A percentile compares a stretch with the other conserved stretches of the same genome.
Conservation (phyloP, 92 coral and sea anemone genomes). For the Porites divaricata region DNA sequence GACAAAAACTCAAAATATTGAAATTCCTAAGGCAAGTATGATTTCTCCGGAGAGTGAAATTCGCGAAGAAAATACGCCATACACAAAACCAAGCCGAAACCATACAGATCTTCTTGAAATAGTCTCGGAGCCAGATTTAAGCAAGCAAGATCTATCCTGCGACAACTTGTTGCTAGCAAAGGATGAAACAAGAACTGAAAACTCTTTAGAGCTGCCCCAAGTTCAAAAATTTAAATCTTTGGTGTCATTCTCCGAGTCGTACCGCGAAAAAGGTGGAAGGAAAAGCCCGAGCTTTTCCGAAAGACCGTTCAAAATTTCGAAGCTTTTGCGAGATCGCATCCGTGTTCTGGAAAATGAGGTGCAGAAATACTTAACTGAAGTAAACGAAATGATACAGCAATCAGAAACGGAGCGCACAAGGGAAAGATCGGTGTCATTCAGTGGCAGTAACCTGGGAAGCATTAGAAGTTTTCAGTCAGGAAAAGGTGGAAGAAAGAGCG, state of each 20-base stretch:
- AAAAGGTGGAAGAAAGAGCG: neutral
- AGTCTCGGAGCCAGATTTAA: neutral
- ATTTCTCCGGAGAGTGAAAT: neutral
- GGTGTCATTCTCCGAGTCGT: neutral
- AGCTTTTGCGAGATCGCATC: constrained; percentile 17
- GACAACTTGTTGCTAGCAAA: neutral
- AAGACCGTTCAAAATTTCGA: constrained; percentile 10
- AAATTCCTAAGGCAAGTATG: neutral
- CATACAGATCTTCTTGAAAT: neutral
- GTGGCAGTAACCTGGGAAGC: neutral
- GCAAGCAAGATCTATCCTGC: neutral
- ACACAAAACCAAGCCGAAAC: neutral
- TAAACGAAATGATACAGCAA: neutral
- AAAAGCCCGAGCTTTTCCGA: neutral
- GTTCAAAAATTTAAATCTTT: neutral
- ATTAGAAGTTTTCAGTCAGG: constrained; percentile 1
- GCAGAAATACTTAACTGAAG: neutral
- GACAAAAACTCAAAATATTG: neutral
- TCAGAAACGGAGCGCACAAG: neutral
- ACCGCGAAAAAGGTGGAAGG: neutral
- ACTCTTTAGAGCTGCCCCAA: constrained; percentile 10
- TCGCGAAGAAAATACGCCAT: neutral
- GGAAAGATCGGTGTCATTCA: neutral
- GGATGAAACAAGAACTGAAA: neutral
- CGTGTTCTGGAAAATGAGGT: constrained; percentile 13